Base-by-base conservation (phyloP, 2,797 vertebrate genomes). In the Epinephelus coioides region DNA sequence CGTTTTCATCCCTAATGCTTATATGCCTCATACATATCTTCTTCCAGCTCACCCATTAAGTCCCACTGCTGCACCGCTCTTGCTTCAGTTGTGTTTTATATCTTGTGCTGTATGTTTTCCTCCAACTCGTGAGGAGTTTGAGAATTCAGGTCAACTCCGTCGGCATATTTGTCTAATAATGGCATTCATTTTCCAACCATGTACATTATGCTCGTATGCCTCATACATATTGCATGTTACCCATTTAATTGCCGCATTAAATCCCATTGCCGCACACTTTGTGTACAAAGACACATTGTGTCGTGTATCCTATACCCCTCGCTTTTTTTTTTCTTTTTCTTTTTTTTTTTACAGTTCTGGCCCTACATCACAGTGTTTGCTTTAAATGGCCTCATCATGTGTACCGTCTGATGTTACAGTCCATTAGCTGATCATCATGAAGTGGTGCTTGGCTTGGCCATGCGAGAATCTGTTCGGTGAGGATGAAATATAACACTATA, bases 391-490 rank as follows among this genome's bases (percentile, higher is more conserved):
- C 40, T 57, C 60, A 34, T 63, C n/a, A 1, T 75, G 67, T 69
- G 34, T 25, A 40, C 7, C 49, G 44, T 72, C 51, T 44, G 50
- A 18, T 76, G 64, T 75, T 81, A 25, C 75, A 82, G 77, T 71
- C 69, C 44, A 76, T 78, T 67, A 75, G 68, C 53, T 68, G 38
- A 61, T 78, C 21, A 78, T 80, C 55, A 63, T 30, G 44, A 78
- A 78, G 73, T 55, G 34, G n/a, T 69, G 53, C 30, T 72, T 43
- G 44, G 59, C 55, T 79, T 53, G 18, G 21, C 13, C 34, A 23
- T 46, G 44, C 27, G 13, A 69, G 49, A 69, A 17, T 30, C 0
- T 0, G 10, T 53, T 51, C 50, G 65, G 53, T 76, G 18, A 67
- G 67, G 82, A 78, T 68, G 13, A 59, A 78, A 40, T 3, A 13